Evolutionary conservation across 2,888 invertebrate genomes (phyloP).

Genomic region (Napeogenes sylphis): DNA sequence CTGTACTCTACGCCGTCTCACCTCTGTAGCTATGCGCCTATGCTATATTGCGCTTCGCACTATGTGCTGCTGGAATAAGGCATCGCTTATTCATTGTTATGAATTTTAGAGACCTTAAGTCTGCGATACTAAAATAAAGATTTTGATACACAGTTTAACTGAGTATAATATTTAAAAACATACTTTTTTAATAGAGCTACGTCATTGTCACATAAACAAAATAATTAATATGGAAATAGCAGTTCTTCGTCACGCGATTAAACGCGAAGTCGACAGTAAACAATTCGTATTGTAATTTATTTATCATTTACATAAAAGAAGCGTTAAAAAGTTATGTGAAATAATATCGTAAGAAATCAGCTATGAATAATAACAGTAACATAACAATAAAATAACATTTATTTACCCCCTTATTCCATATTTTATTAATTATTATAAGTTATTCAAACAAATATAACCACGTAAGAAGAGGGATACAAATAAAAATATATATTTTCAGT

Average conservation of each 20-base stretch:
- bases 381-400: background rate
- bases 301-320: slow-evolving; percentile 29
- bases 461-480: too few species aligned
- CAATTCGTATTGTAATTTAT: slow-evolving; percentile 64
- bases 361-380: slow-evolving; percentile 8
- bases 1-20: slow-evolving; percentile 50
- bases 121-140: background rate
- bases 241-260: slow-evolving; percentile 58
- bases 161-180: background rate
- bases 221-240: slow-evolving; percentile 66
- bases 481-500: too few species aligned
- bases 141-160: slow-evolving; percentile 4
- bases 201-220: slow-evolving; percentile 35
- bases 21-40: slow-evolving; percentile 22
- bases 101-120: background rate
- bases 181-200: slow-evolving; percentile 13
- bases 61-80: slow-evolving; percentile 1
- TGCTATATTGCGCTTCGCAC: slow-evolving; percentile 2
- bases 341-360: slow-evolving; percentile 13
- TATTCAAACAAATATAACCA: background rate
- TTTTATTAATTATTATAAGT: background rate
- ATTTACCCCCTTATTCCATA: background rate
- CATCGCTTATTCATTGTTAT: slow-evolving; percentile 3
- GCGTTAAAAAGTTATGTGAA: slow-evolving; percentile 22
- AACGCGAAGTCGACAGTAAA: slow-evolving; percentile 57